Evolutionary conservation across 2,797 vertebrate species (phyloP).

Genomic region (Intellagama lesueurii): DNA sequence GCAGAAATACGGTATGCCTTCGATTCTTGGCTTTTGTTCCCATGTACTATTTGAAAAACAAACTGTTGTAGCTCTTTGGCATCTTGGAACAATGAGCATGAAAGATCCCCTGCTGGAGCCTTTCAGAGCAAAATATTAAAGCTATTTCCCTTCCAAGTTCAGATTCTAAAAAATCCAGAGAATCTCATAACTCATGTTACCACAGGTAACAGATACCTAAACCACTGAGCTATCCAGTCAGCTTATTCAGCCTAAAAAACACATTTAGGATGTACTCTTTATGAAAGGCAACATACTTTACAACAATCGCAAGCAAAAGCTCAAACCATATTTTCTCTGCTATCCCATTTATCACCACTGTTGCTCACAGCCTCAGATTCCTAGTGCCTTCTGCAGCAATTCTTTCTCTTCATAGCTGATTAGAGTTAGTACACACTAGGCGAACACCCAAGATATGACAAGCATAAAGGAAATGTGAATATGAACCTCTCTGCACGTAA

Average conservation of each 20-base stretch:
- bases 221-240: no score
- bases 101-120: neutral
- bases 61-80: no score
- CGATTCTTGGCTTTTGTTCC: neutral
- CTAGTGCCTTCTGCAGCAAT: neutral
- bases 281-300: neutral
- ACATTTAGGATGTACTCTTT: conserved; percentile 13
- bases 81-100: neutral
- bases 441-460: conserved; percentile 13
- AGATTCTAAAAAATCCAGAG: conserved; percentile 14
- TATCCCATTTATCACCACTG: neutral
- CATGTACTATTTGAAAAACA: neutral
- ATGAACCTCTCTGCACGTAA: neutral
- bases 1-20: neutral
- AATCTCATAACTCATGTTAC: neutral
- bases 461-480: conserved; percentile 8
- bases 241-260: neutral
- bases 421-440: neutral
- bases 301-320: neutral
- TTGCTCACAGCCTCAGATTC: conserved; percentile 8
- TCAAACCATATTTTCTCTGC: neutral
- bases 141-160: conserved; percentile 26
- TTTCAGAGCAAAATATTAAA: conserved; percentile 8
- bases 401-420: neutral
- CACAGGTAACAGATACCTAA: no score